Percentiles rank a stretch among this genome's conserved stretches.
These are phyloP conservation scores for Centroberyx gerrardi DNA, from an alignment of 2,797 vertebrate species.

Conservation along the genomic window DNA sequence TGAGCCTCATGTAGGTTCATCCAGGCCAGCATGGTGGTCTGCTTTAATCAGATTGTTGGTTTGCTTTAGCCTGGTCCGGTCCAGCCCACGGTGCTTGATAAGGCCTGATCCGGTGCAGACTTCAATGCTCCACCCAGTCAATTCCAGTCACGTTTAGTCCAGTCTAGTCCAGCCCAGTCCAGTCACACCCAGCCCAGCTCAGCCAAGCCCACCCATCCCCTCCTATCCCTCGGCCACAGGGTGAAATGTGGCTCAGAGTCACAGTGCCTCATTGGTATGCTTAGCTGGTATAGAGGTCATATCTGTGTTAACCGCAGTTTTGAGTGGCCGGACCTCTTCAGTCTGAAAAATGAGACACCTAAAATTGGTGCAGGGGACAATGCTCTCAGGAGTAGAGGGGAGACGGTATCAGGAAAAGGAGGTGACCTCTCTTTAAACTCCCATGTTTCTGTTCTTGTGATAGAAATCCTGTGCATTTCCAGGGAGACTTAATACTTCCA, in stretches of 20 bases:
- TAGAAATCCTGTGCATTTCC: conserved; percentile 51
- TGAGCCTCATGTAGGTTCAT: conserved; percentile 27
- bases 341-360: conserved; percentile 52
- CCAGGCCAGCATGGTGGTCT: conserved; percentile 15
- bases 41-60: background rate
- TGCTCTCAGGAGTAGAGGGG: conserved; percentile 21
- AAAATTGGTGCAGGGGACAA: conserved; percentile 57
- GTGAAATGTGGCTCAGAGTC: conserved; percentile 47
- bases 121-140: conserved; percentile 22
- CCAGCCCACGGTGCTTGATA: conserved; percentile 43
- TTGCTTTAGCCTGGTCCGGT: conserved; percentile 28
- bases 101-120: conserved; percentile 47
- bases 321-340: conserved; percentile 40
- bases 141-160: conserved; percentile 36
- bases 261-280: conserved; percentile 64
- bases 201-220: conserved; percentile 28
- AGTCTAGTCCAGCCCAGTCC: background rate
- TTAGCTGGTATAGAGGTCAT: conserved; percentile 62
- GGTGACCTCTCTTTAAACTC: conserved; percentile 52
- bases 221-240: conserved; percentile 32
- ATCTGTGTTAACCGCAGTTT: conserved; percentile 51
- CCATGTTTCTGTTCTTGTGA: conserved; percentile 23
- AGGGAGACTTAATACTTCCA: conserved; percentile 50
- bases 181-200: conserved; percentile 40
- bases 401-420: conserved; percentile 23